Percentiles rank a stretch among this genome's conserved stretches.
These are phyloP conservation scores for Megaceryle torquata DNA, from an alignment of 2,113 vertebrate genomes.

Conservation along the genomic window DNA sequence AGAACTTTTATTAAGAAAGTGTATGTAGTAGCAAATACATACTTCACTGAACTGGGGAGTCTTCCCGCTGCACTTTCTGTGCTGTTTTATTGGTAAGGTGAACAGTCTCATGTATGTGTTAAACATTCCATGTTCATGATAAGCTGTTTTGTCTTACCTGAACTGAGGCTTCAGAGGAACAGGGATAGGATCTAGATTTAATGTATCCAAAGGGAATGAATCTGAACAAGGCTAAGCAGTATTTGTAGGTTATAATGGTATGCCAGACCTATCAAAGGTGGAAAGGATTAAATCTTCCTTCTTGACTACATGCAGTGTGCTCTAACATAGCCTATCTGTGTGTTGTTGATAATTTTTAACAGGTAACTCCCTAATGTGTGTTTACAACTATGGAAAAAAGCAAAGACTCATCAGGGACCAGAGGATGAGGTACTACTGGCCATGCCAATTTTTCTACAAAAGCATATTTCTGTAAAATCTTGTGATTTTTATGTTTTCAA, in stretches of 20 bases:
- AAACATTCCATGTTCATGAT: background rate
- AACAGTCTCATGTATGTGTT: background rate
- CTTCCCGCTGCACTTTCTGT: background rate
- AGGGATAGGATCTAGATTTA: background rate
- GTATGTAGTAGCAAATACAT: background rate
- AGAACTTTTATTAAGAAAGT: background rate
- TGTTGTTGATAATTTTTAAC: background rate
- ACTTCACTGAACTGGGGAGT: background rate
- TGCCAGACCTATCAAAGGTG: background rate
- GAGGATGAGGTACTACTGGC: background rate
- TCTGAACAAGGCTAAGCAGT: background rate
- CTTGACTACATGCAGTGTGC: background rate
- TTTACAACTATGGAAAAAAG: background rate
- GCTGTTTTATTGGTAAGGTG: background rate
- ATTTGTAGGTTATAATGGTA: background rate
- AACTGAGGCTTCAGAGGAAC: background rate
- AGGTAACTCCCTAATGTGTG: background rate
- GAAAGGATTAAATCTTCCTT: background rate
- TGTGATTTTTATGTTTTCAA: background rate
- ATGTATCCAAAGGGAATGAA: fast-evolving
- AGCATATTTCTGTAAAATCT: background rate
- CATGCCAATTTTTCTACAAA: background rate
- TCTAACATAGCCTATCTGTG: background rate
- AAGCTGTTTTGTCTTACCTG: background rate
- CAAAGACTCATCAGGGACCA: background rate